Conservation (phyloP, 2,113 vertebrate species). For the Vanacampus margaritifer region DNA sequence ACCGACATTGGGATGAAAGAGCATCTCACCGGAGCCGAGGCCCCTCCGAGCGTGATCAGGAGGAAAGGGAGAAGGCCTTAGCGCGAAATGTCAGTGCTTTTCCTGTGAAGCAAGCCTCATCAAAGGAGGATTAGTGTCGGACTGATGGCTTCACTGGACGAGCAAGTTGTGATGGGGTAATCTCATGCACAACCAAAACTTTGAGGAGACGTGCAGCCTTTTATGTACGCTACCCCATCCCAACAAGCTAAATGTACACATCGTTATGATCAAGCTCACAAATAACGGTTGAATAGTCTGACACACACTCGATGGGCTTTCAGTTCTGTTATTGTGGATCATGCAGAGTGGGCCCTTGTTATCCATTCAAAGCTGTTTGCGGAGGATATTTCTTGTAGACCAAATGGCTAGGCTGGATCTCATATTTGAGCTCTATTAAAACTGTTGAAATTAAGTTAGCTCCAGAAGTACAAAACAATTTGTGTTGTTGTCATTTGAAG, state of each 20-base stretch:
- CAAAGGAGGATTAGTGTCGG: conserved; percentile 49
- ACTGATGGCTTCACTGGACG: conserved; percentile 51
- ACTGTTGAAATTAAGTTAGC: neutral
- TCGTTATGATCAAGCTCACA: neutral
- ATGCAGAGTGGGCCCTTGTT: neutral
- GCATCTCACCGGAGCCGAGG: conserved; percentile 42
- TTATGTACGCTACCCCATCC: conserved; percentile 13
- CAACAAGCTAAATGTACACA: neutral
- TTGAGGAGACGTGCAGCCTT: conserved; percentile 22
- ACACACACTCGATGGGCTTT: conserved; percentile 6
- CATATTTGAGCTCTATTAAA: neutral
- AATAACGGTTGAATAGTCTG: neutral
- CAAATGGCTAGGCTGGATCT: neutral
- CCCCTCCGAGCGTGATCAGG: conserved; percentile 47
- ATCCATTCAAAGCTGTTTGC: neutral
- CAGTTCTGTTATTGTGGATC: neutral
- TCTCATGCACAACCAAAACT: conserved; percentile 55
- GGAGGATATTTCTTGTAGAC: neutral
- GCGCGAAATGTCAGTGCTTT: conserved; percentile 61
- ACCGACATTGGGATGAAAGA: conserved; percentile 64
- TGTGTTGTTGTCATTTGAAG: too few species aligned
- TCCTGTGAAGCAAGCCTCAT: conserved; percentile 54
- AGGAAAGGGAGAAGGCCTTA: conserved; percentile 61
- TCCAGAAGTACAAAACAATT: neutral
- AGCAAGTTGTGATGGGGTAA: conserved; percentile 46